These are phyloP conservation scores for Agrochola macilenta DNA, from an alignment of 2,888 invertebrate species.

Conservation along the genomic window DNA sequence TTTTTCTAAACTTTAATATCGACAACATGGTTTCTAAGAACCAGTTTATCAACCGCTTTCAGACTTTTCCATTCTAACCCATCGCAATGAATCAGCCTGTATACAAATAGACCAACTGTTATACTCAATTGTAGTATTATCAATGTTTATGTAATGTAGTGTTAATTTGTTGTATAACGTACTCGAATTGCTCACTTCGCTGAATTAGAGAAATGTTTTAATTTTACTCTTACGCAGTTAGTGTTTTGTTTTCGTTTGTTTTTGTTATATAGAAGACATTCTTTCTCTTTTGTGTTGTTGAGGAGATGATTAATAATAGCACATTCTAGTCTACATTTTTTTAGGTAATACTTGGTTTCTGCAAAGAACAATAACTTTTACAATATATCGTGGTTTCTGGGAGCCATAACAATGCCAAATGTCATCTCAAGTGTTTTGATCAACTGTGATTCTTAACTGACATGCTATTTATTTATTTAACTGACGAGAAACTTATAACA, in stretches of 20 bases:
- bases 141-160: constrained; percentile 28
- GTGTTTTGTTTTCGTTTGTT: constrained; percentile 44
- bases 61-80: too few relatives aligned
- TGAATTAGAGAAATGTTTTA: constrained; percentile 35
- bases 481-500: too few relatives aligned
- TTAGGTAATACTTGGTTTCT: too few relatives aligned
- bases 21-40: neutral
- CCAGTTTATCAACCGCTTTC: too few relatives aligned
- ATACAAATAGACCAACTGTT: neutral
- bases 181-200: constrained; percentile 26
- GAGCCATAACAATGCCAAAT: too few relatives aligned
- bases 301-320: neutral
- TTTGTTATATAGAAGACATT: constrained; percentile 23
- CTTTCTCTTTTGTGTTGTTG: constrained; percentile 32
- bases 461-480: too few relatives aligned
- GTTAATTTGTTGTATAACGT: constrained; percentile 41
- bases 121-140: constrained; percentile 2
- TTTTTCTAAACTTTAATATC: neutral
- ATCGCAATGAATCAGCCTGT: neutral
- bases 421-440: too few relatives aligned
- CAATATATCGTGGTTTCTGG: too few relatives aligned
- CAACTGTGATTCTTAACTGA: too few relatives aligned
- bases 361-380: too few relatives aligned
- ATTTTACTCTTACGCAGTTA: constrained; percentile 6
- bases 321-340: neutral